A percentile compares a stretch with the other conserved stretches of the same genome.
phyloP scores from a whole-genome alignment of 2,888 invertebrate species.

The Brenthis daphne region DNA sequence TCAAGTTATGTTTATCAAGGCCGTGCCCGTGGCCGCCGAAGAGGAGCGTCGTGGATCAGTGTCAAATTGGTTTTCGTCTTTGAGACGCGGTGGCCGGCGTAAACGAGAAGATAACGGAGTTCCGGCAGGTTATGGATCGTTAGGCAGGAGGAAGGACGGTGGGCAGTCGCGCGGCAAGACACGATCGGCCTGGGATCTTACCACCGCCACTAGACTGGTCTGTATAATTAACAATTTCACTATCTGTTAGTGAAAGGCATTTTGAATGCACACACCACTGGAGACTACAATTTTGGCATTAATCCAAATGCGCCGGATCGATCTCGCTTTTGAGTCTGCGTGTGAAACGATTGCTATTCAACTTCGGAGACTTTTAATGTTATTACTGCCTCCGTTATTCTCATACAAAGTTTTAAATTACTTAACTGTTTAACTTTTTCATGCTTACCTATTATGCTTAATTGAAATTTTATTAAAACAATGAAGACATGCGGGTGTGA shows the following conservation, averaged over 20 bases:
- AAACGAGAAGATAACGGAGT: constrained; percentile 70
- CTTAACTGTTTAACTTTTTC: background rate
- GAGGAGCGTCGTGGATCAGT: constrained; percentile 86
- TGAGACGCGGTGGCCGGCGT: constrained; percentile 84
- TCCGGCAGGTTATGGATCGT: constrained; percentile 75
- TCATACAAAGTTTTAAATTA: background rate
- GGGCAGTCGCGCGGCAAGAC: constrained; percentile 74
- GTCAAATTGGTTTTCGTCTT: constrained; percentile 91
- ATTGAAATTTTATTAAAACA: no score
- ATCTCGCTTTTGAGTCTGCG: constrained; percentile 65
- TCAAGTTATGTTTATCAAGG: constrained; percentile 81
- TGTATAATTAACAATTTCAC: constrained; percentile 57
- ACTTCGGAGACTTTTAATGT: constrained; percentile 44
- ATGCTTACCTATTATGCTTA: background rate
- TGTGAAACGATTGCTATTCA: constrained; percentile 61
- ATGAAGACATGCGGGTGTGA: no score
- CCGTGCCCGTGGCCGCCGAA: constrained; percentile 72
- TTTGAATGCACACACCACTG: constrained; percentile 55
- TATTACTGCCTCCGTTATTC: constrained; percentile 20
- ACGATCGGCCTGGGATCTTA: constrained; percentile 84
- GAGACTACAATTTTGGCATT: constrained; percentile 66
- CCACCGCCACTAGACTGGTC: constrained; percentile 81
- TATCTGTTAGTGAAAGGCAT: constrained; percentile 42
- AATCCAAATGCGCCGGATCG: constrained; percentile 75
- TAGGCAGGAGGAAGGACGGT: constrained; percentile 77